These are phyloP conservation scores for Spodoptera frugiperda DNA, from an alignment of 1,140 invertebrate genomes.

Conservation along the genomic window DNA sequence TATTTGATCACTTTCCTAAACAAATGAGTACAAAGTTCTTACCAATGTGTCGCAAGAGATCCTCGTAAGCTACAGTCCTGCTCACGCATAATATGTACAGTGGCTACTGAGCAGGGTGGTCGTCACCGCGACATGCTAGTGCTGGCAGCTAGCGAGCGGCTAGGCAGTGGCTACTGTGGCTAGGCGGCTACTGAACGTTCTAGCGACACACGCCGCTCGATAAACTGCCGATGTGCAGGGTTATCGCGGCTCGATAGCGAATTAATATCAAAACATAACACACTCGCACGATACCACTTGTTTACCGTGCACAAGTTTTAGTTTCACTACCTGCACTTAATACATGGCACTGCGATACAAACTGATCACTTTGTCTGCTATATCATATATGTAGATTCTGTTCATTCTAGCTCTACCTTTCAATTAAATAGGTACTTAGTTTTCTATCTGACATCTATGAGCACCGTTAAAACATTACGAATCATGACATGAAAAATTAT, in stretches of 20 bases:
- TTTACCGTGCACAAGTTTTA: slow-evolving; percentile 32
- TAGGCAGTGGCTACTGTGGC: too few relatives aligned
- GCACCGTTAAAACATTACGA: too few relatives aligned
- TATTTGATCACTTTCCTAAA: too few relatives aligned
- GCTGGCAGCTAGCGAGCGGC: too few relatives aligned
- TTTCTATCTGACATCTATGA: too few relatives aligned
- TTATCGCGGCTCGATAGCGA: slow-evolving; percentile 40
- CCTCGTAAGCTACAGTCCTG: too few relatives aligned
- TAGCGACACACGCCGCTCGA: neutral
- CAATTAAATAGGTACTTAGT: too few relatives aligned
- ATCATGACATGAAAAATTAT: too few relatives aligned
- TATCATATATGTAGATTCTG: too few relatives aligned
- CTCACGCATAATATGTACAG: too few relatives aligned
- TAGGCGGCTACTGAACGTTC: slow-evolving; percentile 25
- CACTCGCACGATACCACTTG: slow-evolving; percentile 42
- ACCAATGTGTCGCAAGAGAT: slow-evolving; percentile 9
- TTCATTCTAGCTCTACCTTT: too few relatives aligned
- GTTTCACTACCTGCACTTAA: slow-evolving; percentile 22
- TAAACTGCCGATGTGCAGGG: slow-evolving; percentile 19
- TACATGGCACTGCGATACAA: neutral
- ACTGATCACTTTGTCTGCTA: too few relatives aligned
- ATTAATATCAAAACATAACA: slow-evolving; percentile 46
- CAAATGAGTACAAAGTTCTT: neutral
- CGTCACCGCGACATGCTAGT: slow-evolving; percentile 1
- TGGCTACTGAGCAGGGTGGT: neutral